These are phyloP conservation scores for Amphimedon queenslandica DNA, from an alignment of 37 sponge, comb jelly and placozoan genomes.

Conservation along the genomic window DNA sequence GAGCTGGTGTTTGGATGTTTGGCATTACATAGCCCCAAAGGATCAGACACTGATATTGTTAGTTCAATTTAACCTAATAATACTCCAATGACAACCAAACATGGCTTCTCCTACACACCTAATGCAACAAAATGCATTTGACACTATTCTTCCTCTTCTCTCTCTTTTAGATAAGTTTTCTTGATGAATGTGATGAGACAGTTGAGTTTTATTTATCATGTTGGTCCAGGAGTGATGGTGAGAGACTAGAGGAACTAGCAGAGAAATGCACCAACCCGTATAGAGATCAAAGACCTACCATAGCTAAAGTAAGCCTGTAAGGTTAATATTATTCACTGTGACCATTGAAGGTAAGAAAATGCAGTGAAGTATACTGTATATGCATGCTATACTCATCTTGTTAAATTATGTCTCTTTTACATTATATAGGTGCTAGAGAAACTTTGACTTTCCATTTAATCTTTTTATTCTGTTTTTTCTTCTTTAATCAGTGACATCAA, in stretches of 20 bases:
- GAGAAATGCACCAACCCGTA: conserved; percentile 28
- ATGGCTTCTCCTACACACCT: too few species aligned
- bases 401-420: too few species aligned
- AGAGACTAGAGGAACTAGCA: conserved; percentile 31
- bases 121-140: not conserved
- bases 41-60: conserved; percentile 38
- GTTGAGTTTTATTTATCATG: conserved; percentile 7
- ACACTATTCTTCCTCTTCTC: not conserved
- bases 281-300: conserved; percentile 17
- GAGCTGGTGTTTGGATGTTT: conserved; percentile 35
- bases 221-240: conserved; percentile 35
- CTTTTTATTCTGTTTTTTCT: too few species aligned
- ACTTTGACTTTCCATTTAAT: too few species aligned
- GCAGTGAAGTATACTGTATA: too few species aligned
- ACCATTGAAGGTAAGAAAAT: too few species aligned
- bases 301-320: too few species aligned
- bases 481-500: too few species aligned
- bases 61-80: not conserved
- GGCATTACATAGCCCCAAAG: not conserved
- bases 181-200: conserved; percentile 36
- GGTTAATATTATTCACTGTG: too few species aligned
- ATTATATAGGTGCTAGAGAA: too few species aligned
- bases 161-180: conserved; percentile 12
- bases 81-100: too few species aligned
- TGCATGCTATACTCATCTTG: too few species aligned